phyloP scores from a whole-genome alignment of 2,888 invertebrate species.

The Pseudanteris insignis region DNA sequence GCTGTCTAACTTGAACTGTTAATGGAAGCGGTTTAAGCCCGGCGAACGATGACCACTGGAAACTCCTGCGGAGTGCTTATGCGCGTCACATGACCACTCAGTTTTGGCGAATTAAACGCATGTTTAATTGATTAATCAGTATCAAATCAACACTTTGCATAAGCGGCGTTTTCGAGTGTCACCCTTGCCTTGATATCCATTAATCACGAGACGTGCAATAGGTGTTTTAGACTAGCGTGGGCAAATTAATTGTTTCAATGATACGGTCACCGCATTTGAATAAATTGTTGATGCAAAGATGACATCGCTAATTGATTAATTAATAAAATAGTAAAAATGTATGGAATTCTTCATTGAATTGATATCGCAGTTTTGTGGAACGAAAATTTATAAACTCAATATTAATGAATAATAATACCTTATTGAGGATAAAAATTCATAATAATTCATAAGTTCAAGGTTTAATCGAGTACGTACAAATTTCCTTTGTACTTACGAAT shows the following conservation, averaged over 20 bases:
- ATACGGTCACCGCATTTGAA: constrained; percentile 1
- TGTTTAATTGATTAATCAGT: constrained; percentile 55
- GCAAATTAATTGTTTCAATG: constrained; percentile 13
- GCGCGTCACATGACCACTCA: constrained; percentile 40
- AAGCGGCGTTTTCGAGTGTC: constrained; percentile 18
- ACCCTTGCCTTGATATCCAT: constrained; percentile 16
- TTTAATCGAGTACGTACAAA: too few relatives aligned
- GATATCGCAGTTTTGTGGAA: too few relatives aligned
- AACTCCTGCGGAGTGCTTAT: constrained; percentile 45
- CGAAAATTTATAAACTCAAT: too few relatives aligned
- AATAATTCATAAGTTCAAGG: too few relatives aligned
- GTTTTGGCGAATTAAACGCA: constrained; percentile 43
- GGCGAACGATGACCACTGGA: constrained; percentile 42
- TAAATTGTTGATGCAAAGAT: too few relatives aligned
- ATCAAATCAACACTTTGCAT: constrained; percentile 50
- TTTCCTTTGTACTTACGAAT: too few relatives aligned
- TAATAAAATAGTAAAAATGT: too few relatives aligned
- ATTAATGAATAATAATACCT: too few relatives aligned
- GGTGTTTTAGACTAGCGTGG: constrained; percentile 1
- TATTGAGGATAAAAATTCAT: too few relatives aligned
- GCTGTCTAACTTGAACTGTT: constrained; percentile 61
- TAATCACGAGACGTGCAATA: constrained; percentile 16
- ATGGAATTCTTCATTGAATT: too few relatives aligned
- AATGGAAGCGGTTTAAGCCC: constrained; percentile 58
- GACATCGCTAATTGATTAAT: too few relatives aligned